phyloP scores from a whole-genome alignment of 2,888 invertebrate genomes.

The Phaonia tiefii region DNA sequence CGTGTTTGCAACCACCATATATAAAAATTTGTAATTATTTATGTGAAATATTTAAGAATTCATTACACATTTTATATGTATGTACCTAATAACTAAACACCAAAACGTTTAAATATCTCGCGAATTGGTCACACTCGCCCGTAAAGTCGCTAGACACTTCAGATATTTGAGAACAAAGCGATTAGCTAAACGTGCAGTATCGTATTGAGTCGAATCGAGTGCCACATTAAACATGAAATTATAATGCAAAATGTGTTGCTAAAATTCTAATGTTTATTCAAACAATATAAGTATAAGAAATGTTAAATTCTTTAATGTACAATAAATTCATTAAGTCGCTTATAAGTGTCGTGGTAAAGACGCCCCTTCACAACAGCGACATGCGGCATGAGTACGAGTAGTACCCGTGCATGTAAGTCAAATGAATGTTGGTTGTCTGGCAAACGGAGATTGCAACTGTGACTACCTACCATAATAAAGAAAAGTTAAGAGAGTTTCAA shows the following conservation, averaged over 20 bases:
- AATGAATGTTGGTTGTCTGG: background rate
- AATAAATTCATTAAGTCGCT: background rate
- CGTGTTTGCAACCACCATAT: too few species aligned
- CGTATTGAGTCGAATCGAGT: background rate
- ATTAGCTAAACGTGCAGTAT: too few species aligned
- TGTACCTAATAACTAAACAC: constrained; percentile 16
- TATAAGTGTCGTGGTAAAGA: constrained; percentile 4
- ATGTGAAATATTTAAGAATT: constrained; percentile 20
- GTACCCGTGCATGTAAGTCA: too few species aligned
- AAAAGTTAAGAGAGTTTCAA: constrained; percentile 13
- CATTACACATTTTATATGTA: constrained; percentile 14
- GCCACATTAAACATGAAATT: constrained; percentile 25
- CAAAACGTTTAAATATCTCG: constrained; percentile 17
- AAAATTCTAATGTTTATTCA: constrained; percentile 43
- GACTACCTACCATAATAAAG: constrained; percentile 8
- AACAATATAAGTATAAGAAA: constrained; percentile 33
- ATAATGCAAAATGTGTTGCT: constrained; percentile 46
- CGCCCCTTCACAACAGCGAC: background rate
- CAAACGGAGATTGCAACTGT: constrained; percentile 8
- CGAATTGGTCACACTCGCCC: constrained; percentile 14
- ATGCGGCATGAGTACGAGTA: background rate
- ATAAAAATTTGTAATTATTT: background rate
- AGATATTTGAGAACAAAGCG: too few species aligned
- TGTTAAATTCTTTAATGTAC: constrained; percentile 34
- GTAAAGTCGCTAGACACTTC: background rate